Evolutionary conservation across 2,888 invertebrate genomes (phyloP).

Genomic region (Acleris holmiana): DNA sequence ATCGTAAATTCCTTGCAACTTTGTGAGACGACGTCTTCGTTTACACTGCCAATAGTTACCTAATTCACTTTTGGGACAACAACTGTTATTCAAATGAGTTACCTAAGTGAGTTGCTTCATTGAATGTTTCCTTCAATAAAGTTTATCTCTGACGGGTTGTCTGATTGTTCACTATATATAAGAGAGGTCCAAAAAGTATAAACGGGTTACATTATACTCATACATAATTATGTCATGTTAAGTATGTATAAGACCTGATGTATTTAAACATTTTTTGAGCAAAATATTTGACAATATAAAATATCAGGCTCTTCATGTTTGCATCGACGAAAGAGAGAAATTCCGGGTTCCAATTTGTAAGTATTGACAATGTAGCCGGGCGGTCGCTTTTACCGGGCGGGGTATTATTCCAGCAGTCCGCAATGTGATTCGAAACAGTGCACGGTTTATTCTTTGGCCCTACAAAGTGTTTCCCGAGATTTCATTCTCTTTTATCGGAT

Average conservation of each 20-base stretch:
- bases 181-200: too few species aligned
- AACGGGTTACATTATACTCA: too few species aligned
- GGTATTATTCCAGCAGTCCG: conserved; percentile 23
- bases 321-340: conserved; percentile 6
- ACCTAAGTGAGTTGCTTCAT: conserved; percentile 18
- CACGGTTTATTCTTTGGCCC: conserved; percentile 14
- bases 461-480: conserved; percentile 14
- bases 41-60: conserved; percentile 13
- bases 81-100: conserved; percentile 22
- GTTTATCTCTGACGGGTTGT: conserved; percentile 6
- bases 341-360: conserved; percentile 15
- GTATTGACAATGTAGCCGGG: conserved; percentile 24
- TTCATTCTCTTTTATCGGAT: conserved; percentile 29
- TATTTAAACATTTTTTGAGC: neutral
- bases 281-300: neutral
- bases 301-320: conserved; percentile 1
- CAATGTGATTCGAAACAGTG: conserved; percentile 21
- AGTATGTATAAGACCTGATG: neutral
- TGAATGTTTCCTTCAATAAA: conserved; percentile 12
- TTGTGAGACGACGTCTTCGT: conserved; percentile 1
- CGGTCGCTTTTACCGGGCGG: conserved; percentile 13
- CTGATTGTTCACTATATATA: neutral
- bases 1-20: conserved; percentile 1
- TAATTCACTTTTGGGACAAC: conserved; percentile 22
- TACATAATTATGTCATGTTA: neutral